Evolutionary conservation across 2,113 vertebrate species (phyloP).

Genomic region (Chamaea fasciata): DNA sequence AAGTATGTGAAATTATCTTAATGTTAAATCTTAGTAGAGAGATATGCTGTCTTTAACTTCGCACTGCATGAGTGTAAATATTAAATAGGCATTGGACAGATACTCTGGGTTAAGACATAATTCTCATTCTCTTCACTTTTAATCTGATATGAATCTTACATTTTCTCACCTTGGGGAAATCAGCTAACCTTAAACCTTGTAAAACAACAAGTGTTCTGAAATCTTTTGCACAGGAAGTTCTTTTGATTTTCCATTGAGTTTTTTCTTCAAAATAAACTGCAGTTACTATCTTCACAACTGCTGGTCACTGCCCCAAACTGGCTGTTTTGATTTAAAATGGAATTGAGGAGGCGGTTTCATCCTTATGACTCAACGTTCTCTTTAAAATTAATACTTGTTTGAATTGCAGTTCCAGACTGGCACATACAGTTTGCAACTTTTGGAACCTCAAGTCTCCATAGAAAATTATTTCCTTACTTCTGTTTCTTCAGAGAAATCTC

Average conservation of each 20-base stretch:
- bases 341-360: background rate
- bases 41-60: background rate
- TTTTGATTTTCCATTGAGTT: background rate
- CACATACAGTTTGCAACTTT: background rate
- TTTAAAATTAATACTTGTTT: background rate
- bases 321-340: background rate
- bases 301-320: background rate
- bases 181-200: background rate
- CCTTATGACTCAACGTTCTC: background rate
- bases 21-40: background rate
- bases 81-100: background rate
- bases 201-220: background rate
- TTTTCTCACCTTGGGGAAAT: background rate
- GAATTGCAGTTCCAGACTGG: background rate
- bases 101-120: background rate
- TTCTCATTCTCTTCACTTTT: background rate
- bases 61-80: background rate
- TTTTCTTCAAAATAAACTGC: background rate
- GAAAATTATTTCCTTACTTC: background rate
- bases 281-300: background rate
- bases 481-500: background rate
- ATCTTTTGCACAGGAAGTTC: fast-evolving
- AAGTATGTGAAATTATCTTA: background rate
- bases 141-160: background rate
- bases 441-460: background rate